Base-by-base conservation (phyloP, 2,797 vertebrate genomes). In the Chloroceryle inda region DNA sequence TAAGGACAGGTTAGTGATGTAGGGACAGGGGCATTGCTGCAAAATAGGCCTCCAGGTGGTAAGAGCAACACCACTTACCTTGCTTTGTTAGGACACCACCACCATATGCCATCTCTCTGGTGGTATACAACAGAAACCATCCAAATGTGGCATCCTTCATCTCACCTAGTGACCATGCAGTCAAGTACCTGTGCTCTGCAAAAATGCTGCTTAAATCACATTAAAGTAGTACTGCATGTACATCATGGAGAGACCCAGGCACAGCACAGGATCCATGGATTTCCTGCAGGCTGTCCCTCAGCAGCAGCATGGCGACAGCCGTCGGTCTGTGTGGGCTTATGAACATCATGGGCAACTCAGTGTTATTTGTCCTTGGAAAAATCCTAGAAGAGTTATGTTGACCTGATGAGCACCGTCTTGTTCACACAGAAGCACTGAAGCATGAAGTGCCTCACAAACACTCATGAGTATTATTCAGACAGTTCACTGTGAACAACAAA, bases 101-200 rank as follows among this genome's bases (percentile, higher is more conserved):
- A 0, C 16, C 26, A 75, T 0, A 0, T 63, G 45, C 40, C 58
- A 35, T 31, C 20, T 42, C 29, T 63, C 31, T 6, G 12, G 35
- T 15, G 16, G 63, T 13, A 1, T 11, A 24, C 18, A 61, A 62
- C 50, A 69, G 74, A 13, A 44, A 59, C 22, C 53, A 29, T 53
- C 21, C 27, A 18, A 10, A 38, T 31, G 50, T 40, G 33, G 44
- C 24, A 35, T 47, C 84, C 66, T 37, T 55, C 56, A 40, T 40
- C 67, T 63, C 66, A 37, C 15, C 53, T 81, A 64, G 13, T 9
- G 10, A 75, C 29, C 27, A 6, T 38, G 71, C 40, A 61, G 13
- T 23, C 47, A 42, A 13, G 29, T 35, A 73, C 38, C 58, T 40
- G 24, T 67, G 47, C 73, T 72, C 38, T 20, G 58, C 15, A 47